Evolutionary conservation across 2,113 vertebrate species (phyloP), one percentile per base, ranked within the genome.

Genomic region (Myotis lucifugus): DNA sequence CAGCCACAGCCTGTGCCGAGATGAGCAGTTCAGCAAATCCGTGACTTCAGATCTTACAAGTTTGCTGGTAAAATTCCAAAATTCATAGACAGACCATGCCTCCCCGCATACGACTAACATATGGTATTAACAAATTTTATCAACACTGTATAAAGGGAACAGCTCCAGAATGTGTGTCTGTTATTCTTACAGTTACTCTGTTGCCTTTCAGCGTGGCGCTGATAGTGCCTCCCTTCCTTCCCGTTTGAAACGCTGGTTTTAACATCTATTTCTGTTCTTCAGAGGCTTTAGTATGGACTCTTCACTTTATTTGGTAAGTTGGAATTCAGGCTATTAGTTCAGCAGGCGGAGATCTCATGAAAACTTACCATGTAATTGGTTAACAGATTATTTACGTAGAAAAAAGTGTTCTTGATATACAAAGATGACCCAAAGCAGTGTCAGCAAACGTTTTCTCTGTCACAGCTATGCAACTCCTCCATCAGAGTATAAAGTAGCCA

Each of bases 111-210:
- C 95, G 95, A 97, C 95, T 98, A 98, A 93, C 97, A 98, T 97
- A 98, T 97, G 97, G 96, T 98, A 96, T 98, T 97, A 98, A 95
- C 77, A 97, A 98, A 98, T 98, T 98, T 98, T 94, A 97, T 90
- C 94, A 97, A 95, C 91, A 79, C 56, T 97, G 19, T 93, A 79
- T 88, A 94, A 97, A 97, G 74, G 87, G 42, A 97, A 94, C n/a
- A 97, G 84, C 83, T 98, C 88, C 94, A 97, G 97, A 98, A 98
- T 97, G 87, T 54, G n/a, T 96, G 96, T 98, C 94, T 98, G 90
- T 93, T 97, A 93, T 85, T 94, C 96, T 96, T 97, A 91, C 95
- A 96, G 90, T 96, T 91, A 94, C 46, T 97, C 81, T 79, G 59
- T 88, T 98, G 94, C 76, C 81, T 97, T 90, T 95, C 77, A 83